These are phyloP conservation scores for Lycocorax pyrrhopterus DNA, from an alignment of 2,113 vertebrate genomes.

Conservation along the genomic window DNA sequence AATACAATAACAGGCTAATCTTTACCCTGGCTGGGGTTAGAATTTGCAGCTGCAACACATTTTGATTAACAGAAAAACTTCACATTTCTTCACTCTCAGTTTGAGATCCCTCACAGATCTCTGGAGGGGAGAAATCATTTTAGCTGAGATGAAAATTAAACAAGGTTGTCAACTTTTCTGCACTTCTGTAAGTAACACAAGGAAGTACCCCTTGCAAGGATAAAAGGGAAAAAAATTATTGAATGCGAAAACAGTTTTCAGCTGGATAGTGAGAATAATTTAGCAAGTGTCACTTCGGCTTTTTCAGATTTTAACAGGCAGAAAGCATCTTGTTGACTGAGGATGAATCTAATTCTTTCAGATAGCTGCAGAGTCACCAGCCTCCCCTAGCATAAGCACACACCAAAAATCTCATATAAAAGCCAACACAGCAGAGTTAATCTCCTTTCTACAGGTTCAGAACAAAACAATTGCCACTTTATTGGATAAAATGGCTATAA, in stretches of 20 bases:
- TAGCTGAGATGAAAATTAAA: not conserved
- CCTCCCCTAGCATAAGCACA: not conserved
- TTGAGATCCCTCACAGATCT: not conserved
- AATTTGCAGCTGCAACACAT: not conserved
- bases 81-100: not conserved
- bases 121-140: not conserved
- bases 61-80: not conserved
- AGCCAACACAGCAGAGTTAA: not conserved
- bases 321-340: not conserved
- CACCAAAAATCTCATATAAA: not conserved
- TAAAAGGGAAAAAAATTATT: not conserved
- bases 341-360: not conserved
- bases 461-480: not conserved
- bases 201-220: not conserved
- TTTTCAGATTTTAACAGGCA: not conserved
- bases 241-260: not conserved
- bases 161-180: not conserved
- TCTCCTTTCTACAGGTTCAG: not conserved
- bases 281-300: not conserved
- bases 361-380: not conserved
- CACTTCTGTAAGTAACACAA: not conserved
- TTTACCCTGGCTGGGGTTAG: not conserved
- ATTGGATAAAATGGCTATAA: not conserved
- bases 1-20: not conserved
- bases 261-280: not conserved